Conservation (phyloP, 2,113 vertebrate genomes). For the Xerus inauris region DNA sequence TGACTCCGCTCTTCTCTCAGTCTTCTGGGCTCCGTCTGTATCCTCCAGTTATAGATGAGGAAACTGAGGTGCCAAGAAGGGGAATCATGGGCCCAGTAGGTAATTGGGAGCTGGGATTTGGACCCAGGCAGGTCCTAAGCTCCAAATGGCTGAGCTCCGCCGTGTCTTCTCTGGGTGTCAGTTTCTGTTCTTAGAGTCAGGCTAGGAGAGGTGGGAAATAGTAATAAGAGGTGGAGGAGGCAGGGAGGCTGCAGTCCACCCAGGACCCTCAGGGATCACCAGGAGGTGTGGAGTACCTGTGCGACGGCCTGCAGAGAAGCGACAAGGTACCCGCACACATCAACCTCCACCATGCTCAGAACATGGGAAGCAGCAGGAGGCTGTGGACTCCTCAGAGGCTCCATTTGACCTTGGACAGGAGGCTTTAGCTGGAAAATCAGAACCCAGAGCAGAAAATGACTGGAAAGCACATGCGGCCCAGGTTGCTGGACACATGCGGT, state of each 20-base stretch:
- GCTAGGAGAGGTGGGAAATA: too few species aligned
- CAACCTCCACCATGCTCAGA: neutral
- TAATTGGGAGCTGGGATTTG: neutral
- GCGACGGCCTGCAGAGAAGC: too few species aligned
- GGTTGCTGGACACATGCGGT: fast-evolving
- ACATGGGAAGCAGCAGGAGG: neutral
- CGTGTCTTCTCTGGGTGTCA: neutral
- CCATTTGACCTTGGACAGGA: neutral
- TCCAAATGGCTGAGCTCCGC: neutral
- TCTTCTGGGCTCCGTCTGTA: neutral
- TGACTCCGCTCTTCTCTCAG: neutral
- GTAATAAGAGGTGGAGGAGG: too few species aligned
- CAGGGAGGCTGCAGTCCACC: too few species aligned
- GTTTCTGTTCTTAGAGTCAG: too few species aligned
- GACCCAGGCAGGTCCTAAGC: neutral
- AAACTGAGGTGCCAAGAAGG: neutral
- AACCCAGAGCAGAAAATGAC: neutral
- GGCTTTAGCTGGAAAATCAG: neutral
- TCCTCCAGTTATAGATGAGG: neutral
- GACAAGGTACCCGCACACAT: too few species aligned
- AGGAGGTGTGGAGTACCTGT: fast-evolving
- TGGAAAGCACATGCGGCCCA: neutral
- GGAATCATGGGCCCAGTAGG: neutral
- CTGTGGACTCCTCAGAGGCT: neutral
- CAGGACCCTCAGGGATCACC: too few species aligned